phyloP scores from a whole-genome alignment of 2,888 invertebrate genomes.

The Pammene aurita region DNA sequence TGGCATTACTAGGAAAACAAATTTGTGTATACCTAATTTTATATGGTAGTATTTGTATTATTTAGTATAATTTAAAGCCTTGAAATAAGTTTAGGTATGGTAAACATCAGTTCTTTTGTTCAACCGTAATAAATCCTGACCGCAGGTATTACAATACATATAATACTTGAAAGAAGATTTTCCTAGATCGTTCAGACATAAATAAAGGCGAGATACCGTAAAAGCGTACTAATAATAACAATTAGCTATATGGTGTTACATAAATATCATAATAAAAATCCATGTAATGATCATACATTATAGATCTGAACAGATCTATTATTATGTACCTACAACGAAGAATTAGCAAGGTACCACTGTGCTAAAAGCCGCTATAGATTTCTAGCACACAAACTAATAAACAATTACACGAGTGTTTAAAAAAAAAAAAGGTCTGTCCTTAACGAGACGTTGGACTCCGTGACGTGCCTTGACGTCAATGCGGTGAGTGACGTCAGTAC shows the following conservation, averaged over 20 bases:
- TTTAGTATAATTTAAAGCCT: no score
- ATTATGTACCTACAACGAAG: no score
- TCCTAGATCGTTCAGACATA: not conserved
- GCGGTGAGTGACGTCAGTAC: conserved; percentile 38
- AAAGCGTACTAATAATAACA: no score
- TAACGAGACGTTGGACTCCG: conserved; percentile 34
- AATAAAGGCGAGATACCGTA: not conserved
- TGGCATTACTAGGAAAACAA: no score
- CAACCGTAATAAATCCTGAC: no score
- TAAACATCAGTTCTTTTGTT: no score
- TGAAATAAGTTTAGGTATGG: no score
- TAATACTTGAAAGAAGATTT: no score
- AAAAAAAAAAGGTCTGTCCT: conserved; percentile 38
- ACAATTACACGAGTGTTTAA: conserved; percentile 45
- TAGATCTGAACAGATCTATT: not conserved
- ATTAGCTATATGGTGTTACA: not conserved
- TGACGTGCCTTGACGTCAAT: conserved; percentile 37
- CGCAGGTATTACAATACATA: no score
- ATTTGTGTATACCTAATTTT: no score
- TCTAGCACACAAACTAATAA: conserved; percentile 41
- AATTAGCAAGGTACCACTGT: no score
- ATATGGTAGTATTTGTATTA: no score
- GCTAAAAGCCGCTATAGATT: conserved; percentile 25
- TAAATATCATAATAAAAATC: conserved; percentile 1
- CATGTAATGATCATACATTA: conserved; percentile 1